These are phyloP conservation scores for Avahi laniger DNA, from an alignment of 2,797 vertebrate species.

Conservation along the genomic window DNA sequence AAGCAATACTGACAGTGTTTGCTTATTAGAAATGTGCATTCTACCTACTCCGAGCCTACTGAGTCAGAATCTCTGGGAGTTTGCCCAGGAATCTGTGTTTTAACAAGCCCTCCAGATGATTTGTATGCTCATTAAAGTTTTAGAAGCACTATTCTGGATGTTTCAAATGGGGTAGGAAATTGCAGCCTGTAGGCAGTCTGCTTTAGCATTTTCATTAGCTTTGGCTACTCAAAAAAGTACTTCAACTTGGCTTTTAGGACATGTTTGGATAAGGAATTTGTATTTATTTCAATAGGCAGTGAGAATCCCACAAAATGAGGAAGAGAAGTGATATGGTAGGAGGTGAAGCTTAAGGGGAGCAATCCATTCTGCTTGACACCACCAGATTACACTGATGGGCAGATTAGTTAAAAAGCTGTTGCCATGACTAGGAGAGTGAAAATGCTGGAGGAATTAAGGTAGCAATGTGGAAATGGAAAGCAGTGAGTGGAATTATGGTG, in stretches of 20 bases:
- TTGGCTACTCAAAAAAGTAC: not conserved
- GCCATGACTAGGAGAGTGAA: not conserved
- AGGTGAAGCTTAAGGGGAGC: not conserved
- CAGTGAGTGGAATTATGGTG: not conserved
- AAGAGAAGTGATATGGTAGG: slow-evolving; percentile 14
- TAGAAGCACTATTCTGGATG: slow-evolving; percentile 11
- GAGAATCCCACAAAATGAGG: slow-evolving; percentile 21
- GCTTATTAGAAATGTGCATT: slow-evolving; percentile 27
- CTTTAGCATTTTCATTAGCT: not conserved
- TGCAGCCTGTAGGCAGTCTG: not conserved
- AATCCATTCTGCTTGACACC: not conserved
- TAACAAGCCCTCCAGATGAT: slow-evolving; percentile 34
- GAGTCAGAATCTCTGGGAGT: slow-evolving; percentile 34
- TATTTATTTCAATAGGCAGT: slow-evolving; percentile 21
- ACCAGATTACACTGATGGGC: slow-evolving; percentile 13
- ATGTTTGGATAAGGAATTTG: not conserved
- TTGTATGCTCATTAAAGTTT: slow-evolving; percentile 50
- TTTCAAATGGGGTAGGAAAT: slow-evolving; percentile 42
- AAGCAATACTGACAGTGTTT: not conserved
- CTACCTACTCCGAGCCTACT: not conserved
- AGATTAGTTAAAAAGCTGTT: slow-evolving; percentile 23
- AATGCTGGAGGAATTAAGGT: not conserved
- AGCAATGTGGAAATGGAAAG: slow-evolving; percentile 8
- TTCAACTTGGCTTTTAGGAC: slow-evolving; percentile 41
- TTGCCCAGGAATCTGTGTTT: slow-evolving; percentile 54